Base-by-base conservation (phyloP, 2,888 invertebrate genomes). In the Chrysolina americana region DNA sequence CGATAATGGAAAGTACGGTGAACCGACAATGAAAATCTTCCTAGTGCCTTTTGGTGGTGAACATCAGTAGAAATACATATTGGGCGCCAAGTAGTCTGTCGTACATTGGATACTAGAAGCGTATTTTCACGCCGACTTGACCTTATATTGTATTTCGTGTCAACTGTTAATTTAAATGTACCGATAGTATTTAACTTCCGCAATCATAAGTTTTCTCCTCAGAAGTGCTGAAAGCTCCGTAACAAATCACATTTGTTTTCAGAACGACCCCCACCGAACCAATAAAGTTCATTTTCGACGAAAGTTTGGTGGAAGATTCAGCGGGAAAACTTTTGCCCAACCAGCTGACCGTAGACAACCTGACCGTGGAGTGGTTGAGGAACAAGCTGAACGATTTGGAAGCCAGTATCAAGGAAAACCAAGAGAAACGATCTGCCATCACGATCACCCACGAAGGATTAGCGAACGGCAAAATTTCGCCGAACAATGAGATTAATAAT, bases 331-430 rank as follows among this genome's bases (percentile, higher is more conserved):
- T 97, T 66, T 91, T 94, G 83, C 94, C 95, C n/a, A 96, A 96
- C 89, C 94, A 94, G 85, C 87, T 98, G 79, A 96, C 97, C 0
- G 95, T 98, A 0, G 97, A 98, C 87, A 97, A 97, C 87, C 91
- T 97, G 41, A 98, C 98, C 0, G 94, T 96, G 50, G 97, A 97
- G 84, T 95, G 95, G 94, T 88, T 98, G 72, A 92, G 95, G 82
- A 94, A 93, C 79, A 94, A 95, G 85, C 89, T 96, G 70, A 91
- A 90, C 17, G 96, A 96, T 81, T 87, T 96, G 77, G 96, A 96
- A 87, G 87, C 90, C n/a, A 91, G 92, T n/a, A 89, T 96, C 53
- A 94, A 93, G 85, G 94, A 95, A 72, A 93, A 92, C 76, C 93
- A 96, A 85, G 94, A 94, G 84, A 93, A 92, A 82, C 69, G 76